These are phyloP conservation scores for Eurois occulta DNA, from an alignment of 2,888 invertebrate genomes.

Conservation along the genomic window DNA sequence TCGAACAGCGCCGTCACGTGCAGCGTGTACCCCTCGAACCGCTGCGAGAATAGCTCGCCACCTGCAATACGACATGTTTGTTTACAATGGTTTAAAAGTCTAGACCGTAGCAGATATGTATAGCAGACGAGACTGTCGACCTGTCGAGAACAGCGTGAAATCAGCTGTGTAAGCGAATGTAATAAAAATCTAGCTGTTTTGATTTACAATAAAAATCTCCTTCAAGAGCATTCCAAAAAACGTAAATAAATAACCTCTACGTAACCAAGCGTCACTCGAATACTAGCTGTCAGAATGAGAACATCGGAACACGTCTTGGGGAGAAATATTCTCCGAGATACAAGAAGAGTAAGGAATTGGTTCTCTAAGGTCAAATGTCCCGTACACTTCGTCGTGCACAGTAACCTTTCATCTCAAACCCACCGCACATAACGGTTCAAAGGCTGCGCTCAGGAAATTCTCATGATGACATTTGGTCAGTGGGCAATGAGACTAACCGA, in stretches of 20 bases:
- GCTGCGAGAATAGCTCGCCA: conserved; percentile 93
- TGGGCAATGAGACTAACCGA: conserved; percentile 41
- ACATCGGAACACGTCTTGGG: neutral
- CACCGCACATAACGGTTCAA: conserved; percentile 44
- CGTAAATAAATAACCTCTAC: neutral
- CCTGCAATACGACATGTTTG: conserved; percentile 82
- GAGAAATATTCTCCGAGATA: neutral
- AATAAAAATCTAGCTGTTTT: neutral
- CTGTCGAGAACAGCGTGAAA: neutral
- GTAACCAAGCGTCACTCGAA: conserved; percentile 1
- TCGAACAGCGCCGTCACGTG: conserved; percentile 91
- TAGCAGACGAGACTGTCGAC: neutral
- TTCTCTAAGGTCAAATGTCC: conserved; percentile 11
- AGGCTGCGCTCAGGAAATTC: conserved; percentile 25
- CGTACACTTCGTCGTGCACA: conserved; percentile 30
- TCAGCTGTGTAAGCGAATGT: neutral
- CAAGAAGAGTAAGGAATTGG: neutral
- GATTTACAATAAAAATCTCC: neutral
- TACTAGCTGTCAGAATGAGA: conserved; percentile 1
- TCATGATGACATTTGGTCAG: conserved; percentile 44
- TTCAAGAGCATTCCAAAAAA: neutral
- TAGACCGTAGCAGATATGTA: neutral
- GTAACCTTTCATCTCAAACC: conserved; percentile 46
- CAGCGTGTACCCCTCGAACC: conserved; percentile 91
- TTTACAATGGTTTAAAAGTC: neutral